These are phyloP conservation scores for Discoglossus pictus DNA, from an alignment of 2,797 vertebrate species.

Conservation along the genomic window DNA sequence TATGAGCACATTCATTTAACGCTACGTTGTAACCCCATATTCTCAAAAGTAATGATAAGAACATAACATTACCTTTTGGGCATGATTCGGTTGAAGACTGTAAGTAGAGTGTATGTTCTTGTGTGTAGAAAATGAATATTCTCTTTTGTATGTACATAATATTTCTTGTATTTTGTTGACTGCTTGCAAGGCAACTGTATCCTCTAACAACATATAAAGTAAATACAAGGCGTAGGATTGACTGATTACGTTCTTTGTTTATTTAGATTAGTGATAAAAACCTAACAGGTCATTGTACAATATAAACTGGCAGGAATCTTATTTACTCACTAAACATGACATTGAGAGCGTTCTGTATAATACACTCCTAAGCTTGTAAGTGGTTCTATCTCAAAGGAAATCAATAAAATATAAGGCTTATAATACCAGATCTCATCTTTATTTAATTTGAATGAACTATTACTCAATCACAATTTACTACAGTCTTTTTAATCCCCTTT, in stretches of 20 bases:
- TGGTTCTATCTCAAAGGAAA: too few species aligned
- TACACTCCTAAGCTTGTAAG: too few species aligned
- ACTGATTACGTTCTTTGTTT: not conserved
- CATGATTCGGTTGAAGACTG: conserved; percentile 22
- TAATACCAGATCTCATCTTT: too few species aligned
- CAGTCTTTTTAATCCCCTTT: too few species aligned
- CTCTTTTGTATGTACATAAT: too few species aligned
- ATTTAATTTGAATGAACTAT: too few species aligned
- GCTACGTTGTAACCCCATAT: not conserved
- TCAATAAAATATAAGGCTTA: too few species aligned
- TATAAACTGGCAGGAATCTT: too few species aligned
- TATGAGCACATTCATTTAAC: too few species aligned
- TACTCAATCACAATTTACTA: too few species aligned
- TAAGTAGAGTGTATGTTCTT: not conserved
- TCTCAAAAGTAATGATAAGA: not conserved
- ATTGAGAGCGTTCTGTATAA: too few species aligned
- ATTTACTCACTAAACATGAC: too few species aligned
- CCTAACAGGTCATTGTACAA: conserved; percentile 6
- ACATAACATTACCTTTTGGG: conserved; percentile 46
- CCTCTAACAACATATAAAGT: conserved; percentile 2
- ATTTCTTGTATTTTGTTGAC: conserved; percentile 26
- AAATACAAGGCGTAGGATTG: not conserved
- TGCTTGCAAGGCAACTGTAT: conserved; percentile 33
- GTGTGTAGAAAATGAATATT: not conserved
- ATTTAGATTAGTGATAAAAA: conserved; percentile 14